Evolutionary conservation across 2,888 invertebrate genomes (phyloP).

Genomic region (Hirtodrosophila alboralis): DNA sequence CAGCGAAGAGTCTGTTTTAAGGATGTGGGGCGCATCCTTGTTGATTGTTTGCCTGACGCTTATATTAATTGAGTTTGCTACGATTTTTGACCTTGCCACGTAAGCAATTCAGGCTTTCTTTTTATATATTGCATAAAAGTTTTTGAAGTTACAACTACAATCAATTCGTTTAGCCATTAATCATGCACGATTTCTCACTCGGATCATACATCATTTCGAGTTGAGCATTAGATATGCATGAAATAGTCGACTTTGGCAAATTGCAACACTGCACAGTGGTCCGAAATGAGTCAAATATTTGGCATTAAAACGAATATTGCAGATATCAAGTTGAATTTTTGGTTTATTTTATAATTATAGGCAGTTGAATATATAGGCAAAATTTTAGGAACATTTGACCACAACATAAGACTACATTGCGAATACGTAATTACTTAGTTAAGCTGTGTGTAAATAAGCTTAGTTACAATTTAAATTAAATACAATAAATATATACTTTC

Average conservation of each 20-base stretch:
- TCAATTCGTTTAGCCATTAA: conserved; percentile 55
- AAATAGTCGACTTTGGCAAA: conserved; percentile 68
- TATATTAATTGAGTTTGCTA: conserved; percentile 76
- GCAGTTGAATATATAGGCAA: too few relatives aligned
- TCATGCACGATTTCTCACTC: conserved; percentile 41
- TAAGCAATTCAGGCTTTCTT: conserved; percentile 47
- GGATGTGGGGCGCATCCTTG: conserved; percentile 27
- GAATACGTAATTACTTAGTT: too few relatives aligned
- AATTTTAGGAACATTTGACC: too few relatives aligned
- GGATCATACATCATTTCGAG: conserved; percentile 60
- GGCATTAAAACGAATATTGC: too few relatives aligned
- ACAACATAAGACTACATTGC: too few relatives aligned
- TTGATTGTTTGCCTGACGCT: conserved; percentile 65
- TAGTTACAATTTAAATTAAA: too few relatives aligned
- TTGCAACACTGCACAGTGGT: too few relatives aligned
- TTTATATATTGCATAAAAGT: conserved; percentile 5
- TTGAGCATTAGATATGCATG: conserved; percentile 66
- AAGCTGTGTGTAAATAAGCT: too few relatives aligned
- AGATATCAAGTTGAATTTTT: too few relatives aligned
- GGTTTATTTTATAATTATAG: too few relatives aligned
- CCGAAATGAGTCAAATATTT: too few relatives aligned
- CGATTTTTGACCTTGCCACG: conserved; percentile 71
- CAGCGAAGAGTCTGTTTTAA: conserved; percentile 43
- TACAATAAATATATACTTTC: too few relatives aligned
- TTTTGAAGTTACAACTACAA: conserved; percentile 22